Evolutionary conservation across 2,888 invertebrate species (phyloP).

Genomic region (Branchipolynoe longqiensis): DNA sequence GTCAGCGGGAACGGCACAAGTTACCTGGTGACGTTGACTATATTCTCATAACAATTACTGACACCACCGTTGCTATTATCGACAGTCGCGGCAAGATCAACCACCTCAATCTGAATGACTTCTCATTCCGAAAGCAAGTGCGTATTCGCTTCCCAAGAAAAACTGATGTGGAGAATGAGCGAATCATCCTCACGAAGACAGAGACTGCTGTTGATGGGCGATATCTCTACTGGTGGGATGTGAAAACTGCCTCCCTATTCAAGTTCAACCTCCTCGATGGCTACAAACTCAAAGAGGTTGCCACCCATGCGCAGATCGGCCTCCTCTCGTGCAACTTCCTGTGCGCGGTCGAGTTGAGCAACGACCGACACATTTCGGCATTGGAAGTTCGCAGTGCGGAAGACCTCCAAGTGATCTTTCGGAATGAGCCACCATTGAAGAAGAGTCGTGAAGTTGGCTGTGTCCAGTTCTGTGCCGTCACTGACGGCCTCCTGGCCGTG

Average conservation of each 20-base stretch:
- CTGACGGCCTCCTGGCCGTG: slow-evolving; percentile 32
- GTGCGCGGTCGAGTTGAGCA: slow-evolving; percentile 24
- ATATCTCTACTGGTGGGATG: slow-evolving; percentile 45
- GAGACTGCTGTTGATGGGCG: slow-evolving; percentile 13
- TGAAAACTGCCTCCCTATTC: slow-evolving; percentile 49
- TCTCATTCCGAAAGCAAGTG: slow-evolving; percentile 31
- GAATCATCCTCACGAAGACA: slow-evolving; percentile 3
- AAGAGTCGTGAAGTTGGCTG: slow-evolving; percentile 11
- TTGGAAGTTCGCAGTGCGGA: slow-evolving; percentile 13
- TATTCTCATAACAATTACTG: slow-evolving; percentile 24
- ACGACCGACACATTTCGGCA: slow-evolving; percentile 11
- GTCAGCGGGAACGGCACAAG: slow-evolving; percentile 9
- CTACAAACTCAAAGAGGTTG: slow-evolving; percentile 1
- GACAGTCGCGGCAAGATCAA: slow-evolving; percentile 35
- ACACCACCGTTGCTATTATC: slow-evolving; percentile 30
- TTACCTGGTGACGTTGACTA: slow-evolving; percentile 15
- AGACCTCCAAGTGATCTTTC: slow-evolving; percentile 24
- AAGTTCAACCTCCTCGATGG: slow-evolving; percentile 47
- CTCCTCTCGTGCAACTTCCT: slow-evolving; percentile 3
- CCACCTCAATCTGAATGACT: slow-evolving; percentile 42
- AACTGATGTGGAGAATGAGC: slow-evolving; percentile 25
- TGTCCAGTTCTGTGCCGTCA: slow-evolving; percentile 39
- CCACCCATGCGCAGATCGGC: slow-evolving; percentile 4
- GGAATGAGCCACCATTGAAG: slow-evolving; percentile 16
- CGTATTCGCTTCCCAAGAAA: slow-evolving; percentile 32